Evolutionary conservation across 2,888 invertebrate genomes (phyloP), one percentile per base, ranked within the genome.

Genomic region (Myopa testacea): DNA sequence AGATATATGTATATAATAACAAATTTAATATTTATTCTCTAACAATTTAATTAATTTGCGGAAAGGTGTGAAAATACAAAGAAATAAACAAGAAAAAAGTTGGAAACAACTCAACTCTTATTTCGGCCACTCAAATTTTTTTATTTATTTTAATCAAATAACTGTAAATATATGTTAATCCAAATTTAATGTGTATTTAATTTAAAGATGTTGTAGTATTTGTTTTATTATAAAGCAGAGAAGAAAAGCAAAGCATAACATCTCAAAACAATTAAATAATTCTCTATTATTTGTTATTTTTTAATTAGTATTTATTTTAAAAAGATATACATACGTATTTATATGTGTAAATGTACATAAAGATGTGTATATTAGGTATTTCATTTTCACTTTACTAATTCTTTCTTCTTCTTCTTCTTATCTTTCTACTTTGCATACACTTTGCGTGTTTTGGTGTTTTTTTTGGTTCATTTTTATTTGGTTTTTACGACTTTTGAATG

Each of bases 401-500:
- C 1, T 34, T 63, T 12, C 63, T 67, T 16, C 40, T 12, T n/a
- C 67, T 40, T 67, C n/a, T 40, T 37, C n/a, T 38, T 10, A 63
- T 12, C 34, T 38, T 40, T 58, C 60, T 19, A 37, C 19, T 38
- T 40, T 26, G 26, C 26, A 26, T 26, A 26, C 40, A 58, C 45
- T 40, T 72, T 60, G 38, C 2, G 6, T 40, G 16, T n/a, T 7
- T 19, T n/a, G 7, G 34, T 60, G 7, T 16, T 19, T 55, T 55
- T 40, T 63, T 26, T 76, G 40, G 50, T 55, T 62, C 76, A 65
- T 78, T 75, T 75, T 77, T 71, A 65, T 71, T 55, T 76, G 34
- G 37, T n/a, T 80, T 80, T 78, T 78, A 78, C 68, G 78, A 70
- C 77, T 79, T 79, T 80, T 78, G 74, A 81, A 82, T 83, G 79